Conservation (phyloP, 2,888 invertebrate species). For the Cabera pusaria region DNA sequence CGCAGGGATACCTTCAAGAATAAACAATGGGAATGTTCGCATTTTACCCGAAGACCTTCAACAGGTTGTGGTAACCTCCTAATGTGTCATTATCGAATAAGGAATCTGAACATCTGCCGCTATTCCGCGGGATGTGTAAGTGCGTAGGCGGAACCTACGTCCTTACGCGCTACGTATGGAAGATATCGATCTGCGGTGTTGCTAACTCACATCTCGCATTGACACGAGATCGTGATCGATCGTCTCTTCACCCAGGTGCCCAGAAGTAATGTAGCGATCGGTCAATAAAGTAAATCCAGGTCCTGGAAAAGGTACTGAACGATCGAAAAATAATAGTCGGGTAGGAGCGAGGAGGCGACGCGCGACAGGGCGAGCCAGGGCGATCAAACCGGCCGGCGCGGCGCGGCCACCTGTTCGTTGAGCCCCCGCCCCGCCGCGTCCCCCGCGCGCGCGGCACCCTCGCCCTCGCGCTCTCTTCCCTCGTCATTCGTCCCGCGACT, state of each 20-base stretch:
- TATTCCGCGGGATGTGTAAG: too few relatives aligned
- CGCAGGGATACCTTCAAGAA: conserved; percentile 25
- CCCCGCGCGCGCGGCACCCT: conserved; percentile 71
- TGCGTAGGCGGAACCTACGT: too few relatives aligned
- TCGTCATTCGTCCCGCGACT: conserved; percentile 79
- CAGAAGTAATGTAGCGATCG: conserved; percentile 50
- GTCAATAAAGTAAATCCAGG: conserved; percentile 77
- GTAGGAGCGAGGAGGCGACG: conserved; percentile 44
- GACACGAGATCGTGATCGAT: too few relatives aligned
- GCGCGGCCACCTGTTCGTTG: conserved; percentile 70
- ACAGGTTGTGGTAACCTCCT: conserved; percentile 42
- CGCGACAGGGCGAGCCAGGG: conserved; percentile 44
- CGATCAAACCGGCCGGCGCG: conserved; percentile 44
- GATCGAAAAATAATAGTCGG: conserved; percentile 50
- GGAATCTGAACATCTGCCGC: too few relatives aligned
- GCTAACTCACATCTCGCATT: conserved; percentile 68
- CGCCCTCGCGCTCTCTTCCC: conserved; percentile 71
- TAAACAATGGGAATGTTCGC: conserved; percentile 37
- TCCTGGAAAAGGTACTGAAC: conserved; percentile 50
- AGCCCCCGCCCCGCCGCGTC: conserved; percentile 39
- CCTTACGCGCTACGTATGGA: conserved; percentile 13
- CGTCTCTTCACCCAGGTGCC: too few relatives aligned
- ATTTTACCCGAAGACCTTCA: conserved; percentile 41
- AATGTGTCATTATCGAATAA: too few relatives aligned
- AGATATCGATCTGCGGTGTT: conserved; percentile 53